phyloP scores from a whole-genome alignment of 2,888 invertebrate genomes.

The Drosophila birchii region DNA sequence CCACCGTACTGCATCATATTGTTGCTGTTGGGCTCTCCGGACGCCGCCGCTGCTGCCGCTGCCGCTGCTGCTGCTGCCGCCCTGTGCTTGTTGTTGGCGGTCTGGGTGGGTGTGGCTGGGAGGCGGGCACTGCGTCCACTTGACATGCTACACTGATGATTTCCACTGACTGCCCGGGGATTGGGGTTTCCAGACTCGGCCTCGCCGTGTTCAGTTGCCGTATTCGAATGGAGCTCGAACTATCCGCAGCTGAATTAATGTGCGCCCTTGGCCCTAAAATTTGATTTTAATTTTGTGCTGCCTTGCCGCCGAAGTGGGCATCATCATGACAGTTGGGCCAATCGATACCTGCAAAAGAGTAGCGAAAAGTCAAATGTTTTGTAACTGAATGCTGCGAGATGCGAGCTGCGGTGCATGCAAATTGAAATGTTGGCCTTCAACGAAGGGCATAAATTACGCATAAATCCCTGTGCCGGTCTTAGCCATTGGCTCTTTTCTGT shows the following conservation, averaged over 20 bases:
- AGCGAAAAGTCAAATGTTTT: slow-evolving; percentile 6
- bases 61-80: slow-evolving; percentile 52
- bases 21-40: slow-evolving; percentile 75
- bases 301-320: slow-evolving; percentile 22
- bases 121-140: slow-evolving; percentile 84
- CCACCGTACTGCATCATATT: slow-evolving; percentile 70
- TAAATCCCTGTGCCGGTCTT: neutral
- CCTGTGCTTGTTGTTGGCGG: slow-evolving; percentile 71
- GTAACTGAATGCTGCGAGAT: neutral
- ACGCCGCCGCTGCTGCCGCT: slow-evolving; percentile 43
- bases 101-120: slow-evolving; percentile 82
- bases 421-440: neutral
- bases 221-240: slow-evolving; percentile 33
- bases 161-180: slow-evolving; percentile 31
- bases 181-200: slow-evolving; percentile 26
- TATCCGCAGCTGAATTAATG: slow-evolving; percentile 20
- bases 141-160: slow-evolving; percentile 78
- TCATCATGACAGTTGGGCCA: slow-evolving; percentile 31
- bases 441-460: slow-evolving; percentile 9
- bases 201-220: slow-evolving; percentile 2
- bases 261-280: slow-evolving; percentile 37
- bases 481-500: neutral
- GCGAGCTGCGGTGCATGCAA: neutral
- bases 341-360: slow-evolving; percentile 37
- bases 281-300: slow-evolving; percentile 47